These are phyloP conservation scores for Elanoides forficatus DNA, from an alignment of 2,113 vertebrate species.

Conservation along the genomic window DNA sequence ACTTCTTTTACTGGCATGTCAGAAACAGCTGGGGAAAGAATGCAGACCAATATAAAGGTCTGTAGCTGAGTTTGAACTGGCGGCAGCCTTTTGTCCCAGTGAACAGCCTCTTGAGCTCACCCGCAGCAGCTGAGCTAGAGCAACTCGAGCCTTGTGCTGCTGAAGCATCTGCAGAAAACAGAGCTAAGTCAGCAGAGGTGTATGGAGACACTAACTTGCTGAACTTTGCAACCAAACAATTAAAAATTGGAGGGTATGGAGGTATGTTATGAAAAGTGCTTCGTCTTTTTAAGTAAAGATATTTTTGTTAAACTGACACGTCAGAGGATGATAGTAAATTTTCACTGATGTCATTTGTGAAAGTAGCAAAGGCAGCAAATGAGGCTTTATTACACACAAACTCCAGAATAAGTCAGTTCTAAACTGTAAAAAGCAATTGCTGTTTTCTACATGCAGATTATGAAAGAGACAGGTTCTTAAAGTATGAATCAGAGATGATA, in stretches of 20 bases:
- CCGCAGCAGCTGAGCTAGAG: not conserved
- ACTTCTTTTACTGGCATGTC: not conserved
- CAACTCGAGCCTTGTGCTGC: not conserved
- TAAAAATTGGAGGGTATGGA: not conserved
- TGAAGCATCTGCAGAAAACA: not conserved
- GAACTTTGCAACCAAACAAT: not conserved
- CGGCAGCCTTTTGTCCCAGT: not conserved
- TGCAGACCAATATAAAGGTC: not conserved
- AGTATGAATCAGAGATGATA: not conserved
- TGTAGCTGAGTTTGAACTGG: not conserved
- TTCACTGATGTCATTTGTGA: not conserved
- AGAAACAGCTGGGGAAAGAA: not conserved
- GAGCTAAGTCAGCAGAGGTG: not conserved
- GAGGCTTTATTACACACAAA: not conserved
- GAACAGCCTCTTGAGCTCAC: accelerated
- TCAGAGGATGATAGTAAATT: not conserved
- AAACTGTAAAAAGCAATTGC: not conserved
- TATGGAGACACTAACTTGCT: not conserved
- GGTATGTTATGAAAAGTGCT: not conserved
- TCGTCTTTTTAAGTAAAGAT: not conserved
- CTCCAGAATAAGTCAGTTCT: not conserved
- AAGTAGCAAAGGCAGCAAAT: not conserved
- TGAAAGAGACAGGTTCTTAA: not conserved
- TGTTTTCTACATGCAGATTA: not conserved
- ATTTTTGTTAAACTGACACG: not conserved